Percentiles rank a stretch among this genome's conserved stretches.
Evolutionary conservation across 2,888 invertebrate genomes (phyloP).

Genomic region (Ochlodes sylvanus): DNA sequence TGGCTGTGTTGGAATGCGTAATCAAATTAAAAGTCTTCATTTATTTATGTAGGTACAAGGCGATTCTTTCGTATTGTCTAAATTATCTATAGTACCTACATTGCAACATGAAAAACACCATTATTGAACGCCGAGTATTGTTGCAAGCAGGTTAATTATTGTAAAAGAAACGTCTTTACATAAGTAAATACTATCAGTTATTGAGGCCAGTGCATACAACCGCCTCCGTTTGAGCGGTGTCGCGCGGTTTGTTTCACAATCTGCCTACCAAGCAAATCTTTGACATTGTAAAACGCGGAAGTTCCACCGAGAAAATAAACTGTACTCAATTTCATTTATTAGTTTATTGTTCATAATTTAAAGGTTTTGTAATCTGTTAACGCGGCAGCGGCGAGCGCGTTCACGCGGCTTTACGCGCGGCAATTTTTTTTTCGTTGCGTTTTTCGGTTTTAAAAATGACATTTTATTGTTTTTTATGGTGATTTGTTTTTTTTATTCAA

Average conservation of each 20-base stretch:
- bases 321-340: slow-evolving; percentile 19
- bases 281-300: slow-evolving; percentile 51
- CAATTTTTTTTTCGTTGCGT: slow-evolving; percentile 45
- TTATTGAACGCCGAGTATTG: slow-evolving; percentile 23
- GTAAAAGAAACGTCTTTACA: slow-evolving; percentile 47
- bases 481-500: slow-evolving; percentile 37
- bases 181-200: slow-evolving; percentile 59
- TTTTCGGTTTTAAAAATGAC: slow-evolving; percentile 38
- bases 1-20: too few species aligned
- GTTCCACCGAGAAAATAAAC: slow-evolving; percentile 25
- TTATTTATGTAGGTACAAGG: too few species aligned
- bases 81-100: background rate
- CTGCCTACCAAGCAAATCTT: slow-evolving; percentile 47
- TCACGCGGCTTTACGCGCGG: slow-evolving; percentile 53
- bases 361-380: slow-evolving; percentile 24
- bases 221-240: slow-evolving; percentile 32
- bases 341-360: slow-evolving; percentile 28
- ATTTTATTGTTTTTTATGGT: slow-evolving; percentile 34
- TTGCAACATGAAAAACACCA: slow-evolving; percentile 24
- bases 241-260: slow-evolving; percentile 34
- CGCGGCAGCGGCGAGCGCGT: slow-evolving; percentile 52
- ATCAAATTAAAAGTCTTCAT: too few species aligned
- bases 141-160: slow-evolving; percentile 35
- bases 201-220: slow-evolving; percentile 50
- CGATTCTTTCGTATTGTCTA: too few species aligned